Evolutionary conservation across 2,888 invertebrate genomes (phyloP).

Genomic region (Portevinia maculata): DNA sequence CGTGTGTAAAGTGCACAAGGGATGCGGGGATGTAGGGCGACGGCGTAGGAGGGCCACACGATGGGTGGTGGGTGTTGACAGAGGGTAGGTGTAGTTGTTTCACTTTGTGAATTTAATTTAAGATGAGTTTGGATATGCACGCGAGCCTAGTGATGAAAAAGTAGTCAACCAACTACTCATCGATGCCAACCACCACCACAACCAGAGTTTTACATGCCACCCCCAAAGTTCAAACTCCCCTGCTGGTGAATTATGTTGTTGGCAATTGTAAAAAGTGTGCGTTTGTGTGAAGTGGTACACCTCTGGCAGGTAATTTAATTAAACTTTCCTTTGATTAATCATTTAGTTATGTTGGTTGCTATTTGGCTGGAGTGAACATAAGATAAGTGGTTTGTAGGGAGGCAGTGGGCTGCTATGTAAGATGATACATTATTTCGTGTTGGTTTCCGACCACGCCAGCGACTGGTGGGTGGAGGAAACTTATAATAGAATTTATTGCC

Average conservation of each 20-base stretch:
- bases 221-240: slow-evolving; percentile 35
- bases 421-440: slow-evolving; percentile 55
- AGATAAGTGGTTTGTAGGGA: slow-evolving; percentile 43
- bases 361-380: slow-evolving; percentile 48
- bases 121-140: slow-evolving; percentile 67
- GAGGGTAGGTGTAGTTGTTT: slow-evolving; percentile 45
- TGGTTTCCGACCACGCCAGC: background rate
- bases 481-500: slow-evolving; percentile 47
- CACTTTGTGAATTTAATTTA: slow-evolving; percentile 72
- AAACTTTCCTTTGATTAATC: slow-evolving; percentile 75
- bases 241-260: slow-evolving; percentile 63
- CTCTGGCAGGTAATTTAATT: slow-evolving; percentile 73
- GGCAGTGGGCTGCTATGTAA: slow-evolving; percentile 3
- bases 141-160: slow-evolving; percentile 65
- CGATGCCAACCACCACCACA: slow-evolving; percentile 9
- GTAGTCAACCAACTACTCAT: slow-evolving; percentile 53
- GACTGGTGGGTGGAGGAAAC: background rate
- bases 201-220: slow-evolving; percentile 17
- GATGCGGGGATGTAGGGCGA: slow-evolving; percentile 15
- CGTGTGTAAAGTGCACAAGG: slow-evolving; percentile 70
- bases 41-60: background rate
- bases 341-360: slow-evolving; percentile 72
- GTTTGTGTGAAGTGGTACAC: slow-evolving; percentile 65
- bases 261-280: slow-evolving; percentile 69
- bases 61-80: slow-evolving; percentile 2